Evolutionary conservation across 2,888 invertebrate genomes (phyloP).

Genomic region (Hirtodrosophila alboralis): DNA sequence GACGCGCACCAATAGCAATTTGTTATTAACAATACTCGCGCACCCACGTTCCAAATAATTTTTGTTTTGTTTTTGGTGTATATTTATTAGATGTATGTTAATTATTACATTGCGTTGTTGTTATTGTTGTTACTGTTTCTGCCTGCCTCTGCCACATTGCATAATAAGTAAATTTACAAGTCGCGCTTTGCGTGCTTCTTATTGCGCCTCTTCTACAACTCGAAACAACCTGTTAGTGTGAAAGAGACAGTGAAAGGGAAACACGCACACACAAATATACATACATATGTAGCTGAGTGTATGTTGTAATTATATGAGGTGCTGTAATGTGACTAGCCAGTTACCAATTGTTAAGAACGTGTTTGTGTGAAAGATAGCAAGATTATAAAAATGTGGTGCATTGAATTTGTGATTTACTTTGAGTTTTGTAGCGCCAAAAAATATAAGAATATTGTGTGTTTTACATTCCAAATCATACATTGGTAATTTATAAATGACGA

Average conservation of each 20-base stretch:
- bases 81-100: slow-evolving; percentile 46
- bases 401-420: no score
- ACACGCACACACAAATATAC: slow-evolving; percentile 2
- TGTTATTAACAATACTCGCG: slow-evolving; percentile 22
- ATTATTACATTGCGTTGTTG: slow-evolving; percentile 47
- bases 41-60: slow-evolving; percentile 18
- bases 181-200: slow-evolving; percentile 53
- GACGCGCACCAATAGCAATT: slow-evolving; percentile 21
- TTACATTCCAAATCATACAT: no score
- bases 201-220: slow-evolving; percentile 28
- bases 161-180: slow-evolving; percentile 58
- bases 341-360: no score
- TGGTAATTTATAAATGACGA: no score
- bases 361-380: no score
- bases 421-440: no score
- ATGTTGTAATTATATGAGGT: no score
- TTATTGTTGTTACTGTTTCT: slow-evolving; percentile 9
- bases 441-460: no score
- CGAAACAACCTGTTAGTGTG: slow-evolving; percentile 38
- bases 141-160: slow-evolving; percentile 34
- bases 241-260: slow-evolving; percentile 1
- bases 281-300: background rate
- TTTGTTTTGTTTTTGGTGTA: slow-evolving; percentile 10
- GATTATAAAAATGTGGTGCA: no score
- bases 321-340: no score